Conservation (phyloP, 2,113 vertebrate species). For the Gnathonemus echidnorhynchus region DNA sequence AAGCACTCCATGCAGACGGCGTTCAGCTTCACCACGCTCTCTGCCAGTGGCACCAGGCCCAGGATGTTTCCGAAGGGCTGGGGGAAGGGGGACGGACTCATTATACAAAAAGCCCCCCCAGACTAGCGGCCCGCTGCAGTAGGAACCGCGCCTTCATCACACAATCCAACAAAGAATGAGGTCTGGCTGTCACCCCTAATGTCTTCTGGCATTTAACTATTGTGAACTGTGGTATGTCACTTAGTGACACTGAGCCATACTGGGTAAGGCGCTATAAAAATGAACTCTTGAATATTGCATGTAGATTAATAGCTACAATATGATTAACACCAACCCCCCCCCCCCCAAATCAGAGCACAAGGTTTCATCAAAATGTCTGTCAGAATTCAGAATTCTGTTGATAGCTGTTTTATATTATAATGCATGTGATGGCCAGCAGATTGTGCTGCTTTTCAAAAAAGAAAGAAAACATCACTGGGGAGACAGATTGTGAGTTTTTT, state of each 20-base stretch:
- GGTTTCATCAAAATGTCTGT: not conserved
- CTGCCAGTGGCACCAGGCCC: slow-evolving; percentile 82
- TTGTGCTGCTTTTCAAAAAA: not conserved
- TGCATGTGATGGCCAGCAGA: not conserved
- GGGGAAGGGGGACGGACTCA: not conserved
- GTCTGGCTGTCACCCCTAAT: not conserved
- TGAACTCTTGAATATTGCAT: not conserved
- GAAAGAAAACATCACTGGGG: not conserved
- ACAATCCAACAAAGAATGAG: not conserved
- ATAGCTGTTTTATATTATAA: not conserved
- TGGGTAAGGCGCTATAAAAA: not conserved
- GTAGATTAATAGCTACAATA: not conserved
- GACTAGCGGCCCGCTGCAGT: not conserved
- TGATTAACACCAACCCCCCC: not conserved
- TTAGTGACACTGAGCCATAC: not conserved
- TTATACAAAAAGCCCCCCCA: not conserved
- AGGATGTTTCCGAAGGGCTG: slow-evolving; percentile 87
- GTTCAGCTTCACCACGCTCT: slow-evolving; percentile 91
- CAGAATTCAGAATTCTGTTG: not conserved
- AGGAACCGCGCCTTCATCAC: not conserved
- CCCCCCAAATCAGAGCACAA: not conserved
- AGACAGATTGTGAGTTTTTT: not conserved
- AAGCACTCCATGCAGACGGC: slow-evolving; percentile 95
- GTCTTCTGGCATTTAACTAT: not conserved
- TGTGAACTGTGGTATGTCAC: not conserved